phyloP scores from a whole-genome alignment of 2,888 invertebrate species.

The Drosophila setosimentum region DNA sequence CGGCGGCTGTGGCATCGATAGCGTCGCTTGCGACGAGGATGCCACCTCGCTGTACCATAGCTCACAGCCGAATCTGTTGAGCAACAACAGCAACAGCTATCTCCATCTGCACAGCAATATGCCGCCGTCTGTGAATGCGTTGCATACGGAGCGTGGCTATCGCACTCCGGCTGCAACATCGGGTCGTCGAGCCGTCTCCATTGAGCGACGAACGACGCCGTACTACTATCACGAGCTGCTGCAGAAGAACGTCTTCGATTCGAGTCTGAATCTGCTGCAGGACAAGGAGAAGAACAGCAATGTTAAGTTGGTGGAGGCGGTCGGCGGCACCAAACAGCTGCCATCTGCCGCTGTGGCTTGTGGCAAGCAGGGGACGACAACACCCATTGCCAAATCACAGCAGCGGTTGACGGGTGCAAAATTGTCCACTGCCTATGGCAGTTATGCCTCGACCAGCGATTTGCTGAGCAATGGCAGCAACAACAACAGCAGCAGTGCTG shows the following conservation, averaged over 20 bases:
- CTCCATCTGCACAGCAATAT: constrained; percentile 67
- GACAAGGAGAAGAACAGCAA: constrained; percentile 72
- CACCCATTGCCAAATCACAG: constrained; percentile 64
- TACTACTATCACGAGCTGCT: constrained; percentile 84
- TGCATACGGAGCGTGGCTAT: constrained; percentile 25
- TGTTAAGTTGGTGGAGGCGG: constrained; percentile 50
- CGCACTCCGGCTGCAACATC: constrained; percentile 29
- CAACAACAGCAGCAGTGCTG: constrained; percentile 51
- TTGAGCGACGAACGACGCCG: constrained; percentile 83
- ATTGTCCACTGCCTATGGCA: constrained; percentile 41
- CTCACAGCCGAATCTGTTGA: constrained; percentile 82
- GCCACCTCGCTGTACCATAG: constrained; percentile 71
- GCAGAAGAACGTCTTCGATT: constrained; percentile 83
- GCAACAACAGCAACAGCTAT: constrained; percentile 56
- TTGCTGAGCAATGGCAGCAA: constrained; percentile 70
- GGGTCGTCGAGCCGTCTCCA: constrained; percentile 64
- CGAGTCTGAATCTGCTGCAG: constrained; percentile 83
- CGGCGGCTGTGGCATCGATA: constrained; percentile 49
- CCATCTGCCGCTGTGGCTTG: constrained; percentile 41
- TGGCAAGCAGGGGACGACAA: constrained; percentile 31
- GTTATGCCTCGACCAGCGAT: constrained; percentile 68
- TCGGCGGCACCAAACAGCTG: constrained; percentile 18
- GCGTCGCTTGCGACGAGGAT: constrained; percentile 46
- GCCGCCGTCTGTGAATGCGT: constrained; percentile 45
- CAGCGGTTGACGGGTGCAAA: constrained; percentile 60